Percentiles rank a stretch among this genome's conserved stretches.
These are phyloP conservation scores for Caerostris extrusa DNA, from an alignment of 1,140 invertebrate genomes.

Conservation along the genomic window DNA sequence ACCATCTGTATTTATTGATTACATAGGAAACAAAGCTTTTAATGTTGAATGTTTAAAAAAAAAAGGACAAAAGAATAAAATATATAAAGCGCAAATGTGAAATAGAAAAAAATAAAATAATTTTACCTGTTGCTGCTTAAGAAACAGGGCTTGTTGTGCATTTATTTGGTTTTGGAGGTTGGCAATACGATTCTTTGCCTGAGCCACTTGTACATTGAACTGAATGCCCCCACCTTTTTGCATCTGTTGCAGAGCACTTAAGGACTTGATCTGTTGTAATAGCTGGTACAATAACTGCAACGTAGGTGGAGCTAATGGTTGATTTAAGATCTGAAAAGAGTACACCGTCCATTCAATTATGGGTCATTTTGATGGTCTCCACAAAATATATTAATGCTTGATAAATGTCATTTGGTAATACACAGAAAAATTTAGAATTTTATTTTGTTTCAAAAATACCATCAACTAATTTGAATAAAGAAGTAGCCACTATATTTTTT, in stretches of 20 bases:
- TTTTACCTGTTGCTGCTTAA: constrained; percentile 85
- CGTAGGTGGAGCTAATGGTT: constrained; percentile 95
- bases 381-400: no score
- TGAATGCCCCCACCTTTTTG: constrained; percentile 78
- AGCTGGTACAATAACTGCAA: constrained; percentile 91
- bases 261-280: constrained; percentile 92
- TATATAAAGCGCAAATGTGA: no score
- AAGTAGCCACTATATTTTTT: no score
- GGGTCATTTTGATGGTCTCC: background rate
- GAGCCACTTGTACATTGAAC: constrained; percentile 89
- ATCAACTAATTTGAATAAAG: no score
- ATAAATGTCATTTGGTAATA: no score
- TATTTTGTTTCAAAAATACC: no score
- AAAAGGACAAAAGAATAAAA: no score
- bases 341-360: background rate
- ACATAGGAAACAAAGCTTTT: no score
- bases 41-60: no score
- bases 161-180: constrained; percentile 96
- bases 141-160: constrained; percentile 93
- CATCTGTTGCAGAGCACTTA: constrained; percentile 83
- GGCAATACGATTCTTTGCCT: constrained; percentile 95
- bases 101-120: no score
- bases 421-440: no score
- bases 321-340: constrained; percentile 89
- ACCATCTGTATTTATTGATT: no score